Percentiles rank a stretch among this genome's conserved stretches.
phyloP scores from a whole-genome alignment of 2,888 invertebrate genomes.

The Meteorus cinctellus region DNA sequence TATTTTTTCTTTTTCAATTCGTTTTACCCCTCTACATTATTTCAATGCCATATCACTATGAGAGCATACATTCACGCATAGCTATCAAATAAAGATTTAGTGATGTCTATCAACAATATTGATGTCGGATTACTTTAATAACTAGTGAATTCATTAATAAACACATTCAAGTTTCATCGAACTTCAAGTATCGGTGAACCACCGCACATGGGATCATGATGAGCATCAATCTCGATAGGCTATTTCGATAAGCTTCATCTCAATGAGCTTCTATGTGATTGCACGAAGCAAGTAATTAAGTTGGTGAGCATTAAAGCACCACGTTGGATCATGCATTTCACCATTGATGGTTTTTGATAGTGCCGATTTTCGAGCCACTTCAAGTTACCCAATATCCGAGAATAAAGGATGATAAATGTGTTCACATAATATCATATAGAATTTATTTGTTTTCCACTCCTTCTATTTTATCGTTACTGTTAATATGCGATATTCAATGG shows the following conservation, averaged over 20 bases:
- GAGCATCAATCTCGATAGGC: neutral
- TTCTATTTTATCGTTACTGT: conserved; percentile 22
- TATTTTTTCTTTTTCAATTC: too few species aligned
- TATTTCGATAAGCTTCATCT: conserved; percentile 3
- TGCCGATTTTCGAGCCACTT: neutral
- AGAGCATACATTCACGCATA: too few species aligned
- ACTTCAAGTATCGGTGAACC: neutral
- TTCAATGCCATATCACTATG: too few species aligned
- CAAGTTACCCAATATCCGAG: neutral
- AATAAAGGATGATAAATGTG: neutral
- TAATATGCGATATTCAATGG: conserved; percentile 13
- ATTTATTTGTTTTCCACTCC: neutral
- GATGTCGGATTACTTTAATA: too few species aligned
- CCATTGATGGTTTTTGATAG: neutral
- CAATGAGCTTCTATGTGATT: neutral
- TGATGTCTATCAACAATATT: too few species aligned
- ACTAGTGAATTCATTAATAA: too few species aligned
- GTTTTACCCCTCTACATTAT: too few species aligned
- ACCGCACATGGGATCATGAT: neutral
- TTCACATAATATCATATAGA: neutral
- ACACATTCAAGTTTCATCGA: neutral
- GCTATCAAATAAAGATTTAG: too few species aligned
- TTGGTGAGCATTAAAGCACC: neutral
- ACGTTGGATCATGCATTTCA: neutral
- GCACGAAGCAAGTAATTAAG: conserved; percentile 1